phyloP scores from a whole-genome alignment of 2,113 vertebrate species.

The Hemicordylus capensis region DNA sequence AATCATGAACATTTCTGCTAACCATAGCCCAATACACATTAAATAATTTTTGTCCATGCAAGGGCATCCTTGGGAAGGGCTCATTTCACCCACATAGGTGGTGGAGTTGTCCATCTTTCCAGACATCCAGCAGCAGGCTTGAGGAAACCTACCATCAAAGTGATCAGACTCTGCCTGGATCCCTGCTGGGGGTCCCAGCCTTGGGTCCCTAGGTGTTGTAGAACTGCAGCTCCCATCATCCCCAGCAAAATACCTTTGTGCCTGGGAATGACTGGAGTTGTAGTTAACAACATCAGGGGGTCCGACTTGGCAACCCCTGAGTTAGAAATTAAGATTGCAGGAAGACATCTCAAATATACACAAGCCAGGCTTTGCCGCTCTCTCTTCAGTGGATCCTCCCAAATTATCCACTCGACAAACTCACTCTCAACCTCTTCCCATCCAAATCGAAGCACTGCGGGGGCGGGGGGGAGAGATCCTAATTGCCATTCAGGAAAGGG shows the following conservation, averaged over 20 bases:
- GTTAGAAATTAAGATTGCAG: too few relatives aligned
- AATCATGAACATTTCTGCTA: neutral
- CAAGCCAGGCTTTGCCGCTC: neutral
- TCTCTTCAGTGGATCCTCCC: neutral
- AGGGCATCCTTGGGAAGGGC: neutral
- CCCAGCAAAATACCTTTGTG: too few relatives aligned
- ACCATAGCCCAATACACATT: neutral
- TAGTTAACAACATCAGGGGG: too few relatives aligned
- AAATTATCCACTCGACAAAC: neutral
- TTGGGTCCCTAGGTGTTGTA: too few relatives aligned
- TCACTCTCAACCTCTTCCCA: neutral
- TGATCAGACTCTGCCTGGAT: neutral
- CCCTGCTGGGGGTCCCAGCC: constrained; percentile 11
- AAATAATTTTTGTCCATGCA: neutral
- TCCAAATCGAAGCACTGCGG: neutral
- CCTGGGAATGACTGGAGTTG: too few relatives aligned
- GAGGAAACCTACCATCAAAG: neutral
- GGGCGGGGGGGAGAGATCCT: neutral
- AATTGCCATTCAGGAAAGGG: neutral
- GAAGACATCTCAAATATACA: neutral
- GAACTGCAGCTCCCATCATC: too few relatives aligned
- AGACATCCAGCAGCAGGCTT: neutral
- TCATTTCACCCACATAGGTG: neutral
- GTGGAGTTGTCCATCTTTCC: too few relatives aligned
- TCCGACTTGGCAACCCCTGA: too few relatives aligned